Base-by-base conservation (phyloP, 2,888 invertebrate genomes). In the Idaea aversata region DNA sequence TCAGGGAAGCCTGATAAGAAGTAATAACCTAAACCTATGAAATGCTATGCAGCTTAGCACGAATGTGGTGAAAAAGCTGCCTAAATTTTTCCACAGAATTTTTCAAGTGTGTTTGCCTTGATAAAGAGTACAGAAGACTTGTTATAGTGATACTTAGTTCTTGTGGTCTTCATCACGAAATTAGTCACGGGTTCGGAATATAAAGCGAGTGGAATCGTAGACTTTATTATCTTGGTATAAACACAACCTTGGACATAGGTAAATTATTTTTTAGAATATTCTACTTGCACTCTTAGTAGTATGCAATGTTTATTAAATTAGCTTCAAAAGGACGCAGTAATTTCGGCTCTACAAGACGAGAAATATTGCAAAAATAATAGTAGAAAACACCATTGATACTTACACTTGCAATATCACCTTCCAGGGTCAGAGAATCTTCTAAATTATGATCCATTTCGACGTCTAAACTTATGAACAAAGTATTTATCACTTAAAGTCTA, bases 391-490 rank as follows among this genome's bases (percentile, higher is more conserved):
- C 36, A 47, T 3, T 16, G 58, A 13, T 71, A 85, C 90, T 90
- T 78, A 93, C 93, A 78, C 81, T 88, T 72, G 82, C 88, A 75
- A 92, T 90, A 47, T 81, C 81, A 75, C 84, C 82, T 67, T 89
- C 93, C 77, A 93, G 82, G 72, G 84, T 87, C 67, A 93, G 77
- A 60, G 89, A 80, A 68, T 92, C 91, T 15, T 90, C 90, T 68
- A 93, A 83, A 80, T 86, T 88, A 68, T 88, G 88, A 78, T 93
- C 93, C 93, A 93, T 93, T 34, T 63, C 81, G 63, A 65, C 67
- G 13, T 47, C 7, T 47, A 2, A 36, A 47, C 47, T 47, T 47
- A 47, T 2, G 47, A 47, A 47, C 47, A 10, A 47, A 47, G 47
- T 47, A 47, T 47, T 10, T 47, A 62, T 47, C 64, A 63, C 68